Base-by-base conservation (phyloP, 2,888 invertebrate genomes). In the Eupelmus urozonus region DNA sequence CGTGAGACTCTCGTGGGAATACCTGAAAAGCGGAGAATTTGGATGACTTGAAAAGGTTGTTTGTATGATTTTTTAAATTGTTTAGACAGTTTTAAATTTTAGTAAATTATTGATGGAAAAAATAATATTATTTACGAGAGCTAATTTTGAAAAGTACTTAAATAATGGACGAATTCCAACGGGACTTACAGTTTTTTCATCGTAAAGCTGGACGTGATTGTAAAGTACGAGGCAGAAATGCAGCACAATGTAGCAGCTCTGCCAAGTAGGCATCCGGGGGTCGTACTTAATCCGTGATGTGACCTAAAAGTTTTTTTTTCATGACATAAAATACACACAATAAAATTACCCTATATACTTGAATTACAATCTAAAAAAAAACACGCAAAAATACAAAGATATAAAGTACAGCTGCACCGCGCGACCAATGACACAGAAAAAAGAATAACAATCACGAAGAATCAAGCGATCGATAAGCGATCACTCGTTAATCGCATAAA, bases 211-310 rank as follows among this genome's bases (percentile, higher is more conserved):
- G 72, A 94, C 93, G 90, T 94, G 95, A 1, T 93, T 93, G 78
- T 93, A 92, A 42, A 95, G 88, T 0, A 94, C 92, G 1, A 94
- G 90, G 29, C 92, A 88, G 87, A 95, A 95, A 85, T 96, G 95
- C 0, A 93, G 83, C 0, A 93, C 87, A 4, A 95, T 90, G 85
- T 95, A 95, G 0, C 92, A 78, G 83, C 93, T 94, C 85, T 93
- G 93, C 94, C 94, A 95, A 0, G 89, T 82, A 0, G 94, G 93
- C 2, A 95, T 87, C 42, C 91, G 88, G 0, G 94, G 93, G 86
- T 95, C 93, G 85, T 93, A 95, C 83, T 94, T 94, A n/a, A 91
- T 91, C 80, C 95, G 90, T 7, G 91, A 90, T 73, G 92, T 91
- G 16, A 94, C 92, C 94, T 94, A 29, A 45, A 60, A 71, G 45